These are phyloP conservation scores for Tinea semifulvella DNA, from an alignment of 2,888 invertebrate genomes.

Conservation along the genomic window DNA sequence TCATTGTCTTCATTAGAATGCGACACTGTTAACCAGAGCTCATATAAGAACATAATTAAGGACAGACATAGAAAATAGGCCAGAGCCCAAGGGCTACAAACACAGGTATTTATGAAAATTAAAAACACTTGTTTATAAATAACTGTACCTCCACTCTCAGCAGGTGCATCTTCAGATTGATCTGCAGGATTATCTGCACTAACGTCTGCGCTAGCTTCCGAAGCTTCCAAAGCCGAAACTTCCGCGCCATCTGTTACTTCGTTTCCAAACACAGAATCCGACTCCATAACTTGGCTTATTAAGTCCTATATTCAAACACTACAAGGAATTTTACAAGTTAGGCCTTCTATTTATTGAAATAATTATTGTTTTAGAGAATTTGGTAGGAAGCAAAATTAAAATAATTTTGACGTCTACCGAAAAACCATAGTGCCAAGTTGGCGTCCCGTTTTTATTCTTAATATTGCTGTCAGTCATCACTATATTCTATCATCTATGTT, in stretches of 20 bases:
- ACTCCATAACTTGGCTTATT: constrained; percentile 45
- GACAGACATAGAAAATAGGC: too few relatives aligned
- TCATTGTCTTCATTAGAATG: too few relatives aligned
- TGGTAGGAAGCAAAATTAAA: not conserved
- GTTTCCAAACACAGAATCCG: constrained; percentile 45
- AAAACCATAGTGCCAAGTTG: constrained; percentile 26
- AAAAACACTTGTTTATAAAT: constrained; percentile 16
- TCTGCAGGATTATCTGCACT: constrained; percentile 45
- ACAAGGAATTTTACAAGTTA: not conserved
- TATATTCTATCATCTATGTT: too few relatives aligned
- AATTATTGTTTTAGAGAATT: too few relatives aligned
- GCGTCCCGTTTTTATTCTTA: constrained; percentile 16
- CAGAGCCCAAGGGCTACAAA: too few relatives aligned
- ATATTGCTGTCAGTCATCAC: not conserved
- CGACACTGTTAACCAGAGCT: too few relatives aligned
- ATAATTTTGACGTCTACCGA: not conserved
- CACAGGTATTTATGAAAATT: too few relatives aligned
- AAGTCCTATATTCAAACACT: not conserved
- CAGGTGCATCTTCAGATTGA: constrained; percentile 34
- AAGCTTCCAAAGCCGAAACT: constrained; percentile 44
- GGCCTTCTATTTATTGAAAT: not conserved
- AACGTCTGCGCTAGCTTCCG: constrained; percentile 38
- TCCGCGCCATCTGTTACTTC: constrained; percentile 60
- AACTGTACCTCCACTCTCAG: constrained; percentile 38
- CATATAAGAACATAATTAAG: too few relatives aligned